phyloP scores from a whole-genome alignment of 2,113 vertebrate species.

The Nesoenas mayeri region DNA sequence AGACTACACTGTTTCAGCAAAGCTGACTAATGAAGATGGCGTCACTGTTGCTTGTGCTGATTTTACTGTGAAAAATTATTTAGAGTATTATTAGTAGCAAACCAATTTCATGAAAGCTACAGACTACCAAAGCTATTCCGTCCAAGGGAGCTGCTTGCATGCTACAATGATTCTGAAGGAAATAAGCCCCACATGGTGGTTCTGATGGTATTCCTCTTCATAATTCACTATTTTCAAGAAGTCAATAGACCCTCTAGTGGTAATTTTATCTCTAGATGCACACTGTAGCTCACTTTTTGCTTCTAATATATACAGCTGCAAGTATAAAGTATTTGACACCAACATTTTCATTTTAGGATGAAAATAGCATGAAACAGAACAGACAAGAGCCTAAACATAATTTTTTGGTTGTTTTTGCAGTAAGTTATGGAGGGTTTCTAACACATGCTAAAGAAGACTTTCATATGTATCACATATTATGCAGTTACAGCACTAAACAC shows the following conservation, averaged over 20 bases:
- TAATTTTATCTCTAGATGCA: background rate
- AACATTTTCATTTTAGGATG: background rate
- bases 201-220: background rate
- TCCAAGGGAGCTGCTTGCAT: background rate
- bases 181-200: background rate
- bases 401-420: background rate
- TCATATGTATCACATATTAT: background rate
- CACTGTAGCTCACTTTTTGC: background rate
- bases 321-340: background rate
- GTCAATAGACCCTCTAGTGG: background rate
- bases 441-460: background rate
- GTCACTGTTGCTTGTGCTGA: constrained; percentile 65
- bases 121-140: background rate
- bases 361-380: constrained; percentile 2
- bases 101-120: background rate
- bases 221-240: constrained; percentile 1
- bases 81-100: constrained; percentile 28
- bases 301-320: background rate
- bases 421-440: background rate
- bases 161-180: background rate
- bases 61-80: constrained; percentile 51
- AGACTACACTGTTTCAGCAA: constrained; percentile 53
- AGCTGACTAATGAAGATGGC: constrained; percentile 61
- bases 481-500: background rate
- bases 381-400: background rate